Percentiles rank a stretch among this genome's conserved stretches.
Evolutionary conservation across 2,888 invertebrate genomes (phyloP).

Genomic region (Seira ritae): DNA sequence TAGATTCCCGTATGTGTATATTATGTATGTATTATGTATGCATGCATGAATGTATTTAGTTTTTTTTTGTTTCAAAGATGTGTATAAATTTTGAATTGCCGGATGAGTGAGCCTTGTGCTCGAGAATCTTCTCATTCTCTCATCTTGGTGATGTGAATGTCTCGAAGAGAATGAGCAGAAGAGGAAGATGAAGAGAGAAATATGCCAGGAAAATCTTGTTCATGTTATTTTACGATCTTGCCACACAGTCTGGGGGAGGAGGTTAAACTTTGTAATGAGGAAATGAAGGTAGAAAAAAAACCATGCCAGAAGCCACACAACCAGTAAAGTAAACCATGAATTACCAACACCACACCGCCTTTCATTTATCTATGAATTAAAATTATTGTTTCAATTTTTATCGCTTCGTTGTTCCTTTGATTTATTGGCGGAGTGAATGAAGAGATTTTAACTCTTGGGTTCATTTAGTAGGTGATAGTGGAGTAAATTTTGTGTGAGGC

Average conservation of each 20-base stretch:
- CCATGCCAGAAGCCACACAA: not conserved
- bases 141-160: constrained; percentile 2
- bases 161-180: not conserved
- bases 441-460: too few relatives aligned
- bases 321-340: constrained; percentile 11
- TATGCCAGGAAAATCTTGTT: constrained; percentile 21
- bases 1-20: too few relatives aligned
- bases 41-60: not conserved
- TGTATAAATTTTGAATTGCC: constrained; percentile 18
- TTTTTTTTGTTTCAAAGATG: not conserved
- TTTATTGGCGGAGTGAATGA: constrained; percentile 3
- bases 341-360: constrained; percentile 12
- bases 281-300: not conserved
- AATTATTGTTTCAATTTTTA: constrained; percentile 5
- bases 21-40: not conserved
- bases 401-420: constrained; percentile 5
- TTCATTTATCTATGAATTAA: constrained; percentile 7
- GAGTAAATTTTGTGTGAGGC: too few relatives aligned
- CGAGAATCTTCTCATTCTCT: not conserved
- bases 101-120: constrained; percentile 21
- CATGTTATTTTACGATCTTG: constrained; percentile 18
- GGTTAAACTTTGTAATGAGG: not conserved
- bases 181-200: constrained; percentile 13
- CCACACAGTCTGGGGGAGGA: constrained; percentile 1
- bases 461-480: too few relatives aligned